Conservation (phyloP, 1,140 invertebrate species). For the Saccostrea cuccullata region DNA sequence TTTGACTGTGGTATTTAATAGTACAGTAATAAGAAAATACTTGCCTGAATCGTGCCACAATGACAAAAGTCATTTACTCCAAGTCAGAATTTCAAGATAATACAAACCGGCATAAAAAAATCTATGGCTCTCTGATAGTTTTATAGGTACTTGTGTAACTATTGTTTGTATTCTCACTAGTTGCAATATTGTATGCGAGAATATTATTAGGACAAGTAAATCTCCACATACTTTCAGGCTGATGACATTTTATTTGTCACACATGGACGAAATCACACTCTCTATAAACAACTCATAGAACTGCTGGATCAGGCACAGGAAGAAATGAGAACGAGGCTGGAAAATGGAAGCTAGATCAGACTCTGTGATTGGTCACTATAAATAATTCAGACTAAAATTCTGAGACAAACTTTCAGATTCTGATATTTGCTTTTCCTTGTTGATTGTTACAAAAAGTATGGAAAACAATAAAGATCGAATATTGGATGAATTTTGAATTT, state of each 20-base stretch:
- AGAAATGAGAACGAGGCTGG: constrained; percentile 32
- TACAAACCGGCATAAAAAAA: too few relatives aligned
- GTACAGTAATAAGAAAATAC: too few relatives aligned
- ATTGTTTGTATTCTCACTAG: background rate
- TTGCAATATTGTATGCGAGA: background rate
- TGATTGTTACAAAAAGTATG: too few relatives aligned
- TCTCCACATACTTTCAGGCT: background rate
- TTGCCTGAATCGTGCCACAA: too few relatives aligned
- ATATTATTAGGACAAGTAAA: background rate
- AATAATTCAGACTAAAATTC: too few relatives aligned
- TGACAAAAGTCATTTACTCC: too few relatives aligned
- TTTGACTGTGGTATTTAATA: too few relatives aligned
- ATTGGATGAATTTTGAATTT: too few relatives aligned
- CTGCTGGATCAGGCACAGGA: constrained; percentile 20
- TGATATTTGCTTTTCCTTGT: too few relatives aligned
- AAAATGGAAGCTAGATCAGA: background rate
- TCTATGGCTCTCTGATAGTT: background rate
- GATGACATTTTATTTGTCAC: constrained; percentile 15
- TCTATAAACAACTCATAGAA: constrained; percentile 11
- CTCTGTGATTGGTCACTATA: background rate
- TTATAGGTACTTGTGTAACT: background rate
- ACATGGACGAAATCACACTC: constrained; percentile 9
- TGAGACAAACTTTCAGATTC: too few relatives aligned
- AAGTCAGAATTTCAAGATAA: too few relatives aligned
- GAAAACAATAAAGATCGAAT: too few relatives aligned